Percentiles rank a stretch among this genome's conserved stretches.
Conservation (phyloP, 2,797 vertebrate genomes). For the Takifugu rubripes region DNA sequence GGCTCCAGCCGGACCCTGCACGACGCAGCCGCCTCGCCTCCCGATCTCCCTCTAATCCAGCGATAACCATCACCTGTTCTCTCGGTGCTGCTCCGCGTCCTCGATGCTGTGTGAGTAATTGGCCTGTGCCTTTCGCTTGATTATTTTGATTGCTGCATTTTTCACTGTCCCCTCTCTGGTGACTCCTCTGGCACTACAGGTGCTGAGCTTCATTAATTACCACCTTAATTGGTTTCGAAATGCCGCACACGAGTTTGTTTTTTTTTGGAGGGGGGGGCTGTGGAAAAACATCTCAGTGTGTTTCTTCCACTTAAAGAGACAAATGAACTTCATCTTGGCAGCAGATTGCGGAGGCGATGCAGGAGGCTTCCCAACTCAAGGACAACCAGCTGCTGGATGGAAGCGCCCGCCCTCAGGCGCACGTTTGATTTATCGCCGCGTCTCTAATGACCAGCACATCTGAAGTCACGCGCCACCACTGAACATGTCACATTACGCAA, state of each 20-base stretch:
- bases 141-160: conserved; percentile 76
- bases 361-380: conserved; percentile 27
- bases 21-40: conserved; percentile 26
- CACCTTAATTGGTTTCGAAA: conserved; percentile 76
- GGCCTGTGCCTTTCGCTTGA: conserved; percentile 70
- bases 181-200: conserved; percentile 62
- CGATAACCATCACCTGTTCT: conserved; percentile 72
- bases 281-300: conserved; percentile 34
- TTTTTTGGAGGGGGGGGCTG: conserved; percentile 10
- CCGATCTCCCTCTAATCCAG: conserved; percentile 63
- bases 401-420: neutral
- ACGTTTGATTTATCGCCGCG: conserved; percentile 1
- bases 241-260: conserved; percentile 62
- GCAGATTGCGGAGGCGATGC: conserved; percentile 52
- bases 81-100: conserved; percentile 28
- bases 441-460: no score
- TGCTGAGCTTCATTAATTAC: conserved; percentile 74
- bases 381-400: conserved; percentile 13
- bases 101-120: conserved; percentile 69
- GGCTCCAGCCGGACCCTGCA: conserved; percentile 46
- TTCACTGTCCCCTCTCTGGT: conserved; percentile 67
- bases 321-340: conserved; percentile 54
- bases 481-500: no score
- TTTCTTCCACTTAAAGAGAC: conserved; percentile 59
- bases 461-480: no score